Conservation (phyloP, 1,140 invertebrate species). For the Lamellibrachia luymesi region DNA sequence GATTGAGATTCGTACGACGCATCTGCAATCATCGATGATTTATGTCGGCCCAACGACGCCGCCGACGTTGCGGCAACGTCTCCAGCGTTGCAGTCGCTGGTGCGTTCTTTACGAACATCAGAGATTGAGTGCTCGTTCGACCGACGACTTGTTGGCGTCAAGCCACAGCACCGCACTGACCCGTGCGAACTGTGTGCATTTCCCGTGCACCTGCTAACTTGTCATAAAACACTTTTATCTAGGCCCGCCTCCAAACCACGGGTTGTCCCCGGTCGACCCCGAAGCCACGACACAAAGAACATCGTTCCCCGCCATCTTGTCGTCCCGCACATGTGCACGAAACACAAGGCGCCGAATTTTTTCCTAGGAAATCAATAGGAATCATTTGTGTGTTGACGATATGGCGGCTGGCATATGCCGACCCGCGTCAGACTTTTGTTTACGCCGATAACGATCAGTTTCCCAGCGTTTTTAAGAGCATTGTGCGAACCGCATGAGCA, state of each 20-base stretch:
- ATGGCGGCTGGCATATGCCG: no score
- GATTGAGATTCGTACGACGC: no score
- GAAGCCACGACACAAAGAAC: not conserved
- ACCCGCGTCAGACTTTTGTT: not conserved
- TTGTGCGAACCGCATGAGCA: not conserved
- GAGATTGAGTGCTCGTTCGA: not conserved
- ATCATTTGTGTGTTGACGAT: not conserved
- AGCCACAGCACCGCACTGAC: not conserved
- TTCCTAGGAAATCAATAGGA: not conserved
- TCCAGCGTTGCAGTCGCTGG: not conserved
- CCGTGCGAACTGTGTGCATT: not conserved
- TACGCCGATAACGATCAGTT: not conserved
- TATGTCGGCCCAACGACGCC: not conserved
- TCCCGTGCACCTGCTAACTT: not conserved
- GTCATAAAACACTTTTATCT: not conserved
- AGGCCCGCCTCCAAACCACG: not conserved
- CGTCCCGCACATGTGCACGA: not conserved
- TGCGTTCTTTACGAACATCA: not conserved
- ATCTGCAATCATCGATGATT: not conserved
- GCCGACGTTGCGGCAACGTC: not conserved
- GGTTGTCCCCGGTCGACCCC: not conserved
- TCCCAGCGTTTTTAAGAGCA: not conserved
- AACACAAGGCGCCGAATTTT: not conserved
- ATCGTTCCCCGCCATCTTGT: not conserved
- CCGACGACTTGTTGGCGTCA: not conserved